phyloP scores from a whole-genome alignment of 1,140 invertebrate genomes.

The Pachyrhynchus sulphureomaculatus region DNA sequence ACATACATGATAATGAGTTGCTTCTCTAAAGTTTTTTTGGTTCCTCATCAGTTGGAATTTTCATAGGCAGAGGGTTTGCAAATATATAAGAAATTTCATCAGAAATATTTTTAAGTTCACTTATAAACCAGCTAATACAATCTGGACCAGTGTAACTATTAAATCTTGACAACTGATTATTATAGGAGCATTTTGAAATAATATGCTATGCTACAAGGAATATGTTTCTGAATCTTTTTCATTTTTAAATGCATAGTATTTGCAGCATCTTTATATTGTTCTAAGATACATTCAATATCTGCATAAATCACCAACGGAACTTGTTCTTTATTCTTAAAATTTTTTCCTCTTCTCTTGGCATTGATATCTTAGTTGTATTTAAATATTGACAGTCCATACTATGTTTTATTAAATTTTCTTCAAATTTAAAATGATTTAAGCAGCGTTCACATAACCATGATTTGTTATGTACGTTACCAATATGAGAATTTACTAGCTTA shows the following conservation, averaged over 20 bases:
- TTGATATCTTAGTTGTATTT: neutral
- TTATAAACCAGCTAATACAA: neutral
- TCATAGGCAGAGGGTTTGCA: too few species aligned
- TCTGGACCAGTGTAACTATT: neutral
- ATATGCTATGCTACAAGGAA: neutral
- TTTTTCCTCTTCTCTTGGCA: neutral
- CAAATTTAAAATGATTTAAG: neutral
- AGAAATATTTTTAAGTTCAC: neutral
- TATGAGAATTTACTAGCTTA: neutral
- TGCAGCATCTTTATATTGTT: neutral
- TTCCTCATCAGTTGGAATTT: too few species aligned
- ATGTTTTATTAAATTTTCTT: too few species aligned
- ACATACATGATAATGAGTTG: too few species aligned
- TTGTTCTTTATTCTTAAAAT: slow-evolving; percentile 3
- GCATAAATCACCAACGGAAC: neutral
- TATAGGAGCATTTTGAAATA: neutral
- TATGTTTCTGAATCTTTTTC: neutral
- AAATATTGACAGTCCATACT: too few species aligned
- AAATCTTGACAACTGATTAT: neutral
- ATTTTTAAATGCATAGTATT: neutral
- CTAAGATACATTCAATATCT: neutral
- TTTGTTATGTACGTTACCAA: too few species aligned
- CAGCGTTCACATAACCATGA: neutral
- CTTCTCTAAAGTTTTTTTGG: too few species aligned
- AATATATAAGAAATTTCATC: too few species aligned